These are phyloP conservation scores for Melanotus villosus DNA, from an alignment of 2,888 invertebrate genomes.

Conservation along the genomic window DNA sequence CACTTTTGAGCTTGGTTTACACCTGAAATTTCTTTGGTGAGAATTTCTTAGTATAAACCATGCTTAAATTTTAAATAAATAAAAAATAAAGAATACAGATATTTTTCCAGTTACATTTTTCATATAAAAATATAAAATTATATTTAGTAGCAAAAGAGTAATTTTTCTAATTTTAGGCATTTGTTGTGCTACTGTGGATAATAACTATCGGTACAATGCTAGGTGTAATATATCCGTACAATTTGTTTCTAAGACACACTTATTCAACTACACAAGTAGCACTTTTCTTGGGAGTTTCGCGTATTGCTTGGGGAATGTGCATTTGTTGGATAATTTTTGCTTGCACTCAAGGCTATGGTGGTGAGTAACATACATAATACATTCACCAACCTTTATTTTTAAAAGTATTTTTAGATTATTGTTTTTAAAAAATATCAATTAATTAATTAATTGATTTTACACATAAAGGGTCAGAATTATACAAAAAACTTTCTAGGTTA, in stretches of 20 bases:
- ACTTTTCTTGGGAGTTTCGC: slow-evolving; percentile 46
- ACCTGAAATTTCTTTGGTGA: no score
- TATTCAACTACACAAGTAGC: slow-evolving; percentile 33
- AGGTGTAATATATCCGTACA: slow-evolving; percentile 33
- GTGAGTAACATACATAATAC: slow-evolving; percentile 30
- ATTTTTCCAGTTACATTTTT: no score
- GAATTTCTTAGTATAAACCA: no score
- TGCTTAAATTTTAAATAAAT: no score
- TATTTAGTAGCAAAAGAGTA: no score
- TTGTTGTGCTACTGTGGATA: slow-evolving; percentile 47
- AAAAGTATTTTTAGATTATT: no score
- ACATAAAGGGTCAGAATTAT: no score
- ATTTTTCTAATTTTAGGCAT: slow-evolving; percentile 30
- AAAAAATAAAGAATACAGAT: no score
- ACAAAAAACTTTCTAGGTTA: slow-evolving; percentile 70
- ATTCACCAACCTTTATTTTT: not conserved
- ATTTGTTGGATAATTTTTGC: slow-evolving; percentile 53
- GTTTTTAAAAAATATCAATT: no score
- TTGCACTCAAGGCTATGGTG: slow-evolving; percentile 50
- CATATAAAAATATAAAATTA: no score
- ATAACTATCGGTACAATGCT: slow-evolving; percentile 38
- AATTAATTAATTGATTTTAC: no score
- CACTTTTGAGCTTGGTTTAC: no score
- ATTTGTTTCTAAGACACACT: slow-evolving; percentile 39
- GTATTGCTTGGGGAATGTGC: slow-evolving; percentile 48